A percentile compares a stretch with the other conserved stretches of the same genome.
These are phyloP conservation scores for Argya squamiceps DNA, from an alignment of 2,797 vertebrate species.

Conservation along the genomic window DNA sequence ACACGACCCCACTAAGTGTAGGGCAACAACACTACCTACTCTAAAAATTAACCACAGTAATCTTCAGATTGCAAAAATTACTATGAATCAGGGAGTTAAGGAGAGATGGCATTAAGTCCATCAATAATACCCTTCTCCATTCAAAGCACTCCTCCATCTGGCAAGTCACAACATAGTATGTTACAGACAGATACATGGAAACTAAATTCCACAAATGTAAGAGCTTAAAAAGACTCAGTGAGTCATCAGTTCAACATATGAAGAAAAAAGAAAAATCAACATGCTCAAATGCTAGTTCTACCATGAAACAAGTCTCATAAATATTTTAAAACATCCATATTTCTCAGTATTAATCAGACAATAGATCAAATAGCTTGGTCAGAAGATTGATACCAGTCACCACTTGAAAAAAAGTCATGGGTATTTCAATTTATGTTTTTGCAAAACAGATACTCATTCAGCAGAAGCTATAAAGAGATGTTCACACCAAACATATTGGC, in stretches of 20 bases:
- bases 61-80: neutral
- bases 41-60: neutral
- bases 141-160: neutral
- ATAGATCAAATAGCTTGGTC: neutral
- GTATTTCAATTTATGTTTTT: neutral
- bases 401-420: neutral
- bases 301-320: neutral
- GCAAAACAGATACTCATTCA: neutral
- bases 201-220: neutral
- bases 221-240: neutral
- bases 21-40: neutral
- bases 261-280: neutral
- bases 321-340: neutral
- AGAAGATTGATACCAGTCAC: neutral
- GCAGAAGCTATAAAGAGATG: neutral
- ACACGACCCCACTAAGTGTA: neutral
- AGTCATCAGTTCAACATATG: neutral
- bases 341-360: neutral
- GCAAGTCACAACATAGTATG: neutral
- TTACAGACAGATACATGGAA: neutral
- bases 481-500: neutral
- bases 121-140: neutral
- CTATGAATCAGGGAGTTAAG: neutral
- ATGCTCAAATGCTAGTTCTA: neutral
- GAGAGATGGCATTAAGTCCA: neutral